Conservation (phyloP, 2,888 invertebrate genomes). For the Lampropteryx suffumata region DNA sequence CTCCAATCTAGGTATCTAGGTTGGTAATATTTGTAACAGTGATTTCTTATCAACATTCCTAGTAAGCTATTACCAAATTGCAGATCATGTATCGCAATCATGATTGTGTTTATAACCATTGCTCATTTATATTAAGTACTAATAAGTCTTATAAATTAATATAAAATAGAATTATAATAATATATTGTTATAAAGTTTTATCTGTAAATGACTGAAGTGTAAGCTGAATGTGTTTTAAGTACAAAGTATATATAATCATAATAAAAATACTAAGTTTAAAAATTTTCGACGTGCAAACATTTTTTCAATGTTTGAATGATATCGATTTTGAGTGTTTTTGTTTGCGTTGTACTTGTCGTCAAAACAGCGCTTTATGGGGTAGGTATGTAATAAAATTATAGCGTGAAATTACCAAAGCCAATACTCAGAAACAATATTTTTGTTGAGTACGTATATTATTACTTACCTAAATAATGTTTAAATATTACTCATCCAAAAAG, state of each 20-base stretch:
- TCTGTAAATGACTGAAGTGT: conserved; percentile 16
- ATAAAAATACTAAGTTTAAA: conserved; percentile 9
- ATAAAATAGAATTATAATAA: neutral
- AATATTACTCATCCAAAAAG: conserved; percentile 10
- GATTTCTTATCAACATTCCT: neutral
- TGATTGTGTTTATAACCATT: conserved; percentile 10
- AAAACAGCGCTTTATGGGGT: conserved; percentile 35
- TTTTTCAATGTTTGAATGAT: conserved; percentile 8
- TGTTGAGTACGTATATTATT: conserved; percentile 38
- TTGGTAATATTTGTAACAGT: neutral
- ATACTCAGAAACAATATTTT: conserved; percentile 61
- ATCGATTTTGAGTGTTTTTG: conserved; percentile 13
- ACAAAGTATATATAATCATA: conserved; percentile 19
- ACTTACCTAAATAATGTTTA: conserved; percentile 12
- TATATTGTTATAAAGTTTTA: neutral
- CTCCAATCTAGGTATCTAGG: neutral
- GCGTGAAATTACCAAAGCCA: conserved; percentile 69
- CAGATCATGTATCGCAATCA: neutral
- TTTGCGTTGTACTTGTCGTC: conserved; percentile 15
- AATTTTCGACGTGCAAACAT: conserved; percentile 7
- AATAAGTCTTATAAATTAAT: neutral
- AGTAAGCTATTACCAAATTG: conserved; percentile 5
- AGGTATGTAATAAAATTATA: conserved; percentile 66
- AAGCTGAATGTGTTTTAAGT: conserved; percentile 21
- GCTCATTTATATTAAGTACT: conserved; percentile 14